Conservation (phyloP, 2,797 vertebrate species). For the Saxicola maurus region DNA sequence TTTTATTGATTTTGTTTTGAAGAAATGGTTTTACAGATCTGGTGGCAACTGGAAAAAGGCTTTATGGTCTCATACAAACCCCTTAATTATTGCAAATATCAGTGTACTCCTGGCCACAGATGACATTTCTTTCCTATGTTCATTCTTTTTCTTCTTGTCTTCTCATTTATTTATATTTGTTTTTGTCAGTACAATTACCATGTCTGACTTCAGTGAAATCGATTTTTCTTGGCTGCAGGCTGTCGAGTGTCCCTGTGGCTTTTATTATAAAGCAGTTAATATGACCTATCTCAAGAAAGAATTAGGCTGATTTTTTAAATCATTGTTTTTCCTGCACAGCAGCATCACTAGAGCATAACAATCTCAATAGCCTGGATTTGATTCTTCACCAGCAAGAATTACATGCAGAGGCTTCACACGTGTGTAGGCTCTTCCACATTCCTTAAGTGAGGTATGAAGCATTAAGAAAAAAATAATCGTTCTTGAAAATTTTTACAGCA, state of each 20-base stretch:
- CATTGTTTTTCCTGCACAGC: background rate
- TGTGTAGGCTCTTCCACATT: background rate
- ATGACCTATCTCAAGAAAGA: constrained; percentile 1
- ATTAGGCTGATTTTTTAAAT: constrained; percentile 23
- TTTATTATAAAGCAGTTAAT: constrained; percentile 31
- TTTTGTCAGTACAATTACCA: background rate
- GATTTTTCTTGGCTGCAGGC: constrained; percentile 9
- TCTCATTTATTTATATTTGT: constrained; percentile 40
- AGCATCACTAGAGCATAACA: background rate
- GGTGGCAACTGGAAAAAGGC: background rate
- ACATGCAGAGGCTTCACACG: accelerated
- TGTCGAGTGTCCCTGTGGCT: background rate
- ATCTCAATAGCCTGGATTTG: background rate
- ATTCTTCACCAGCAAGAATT: background rate
- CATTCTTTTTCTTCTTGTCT: background rate
- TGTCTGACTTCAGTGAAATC: background rate
- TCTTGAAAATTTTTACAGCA: background rate
- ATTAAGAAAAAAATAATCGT: background rate
- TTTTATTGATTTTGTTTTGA: constrained; percentile 22
- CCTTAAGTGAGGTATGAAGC: background rate
- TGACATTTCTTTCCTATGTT: background rate
- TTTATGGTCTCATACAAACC: background rate
- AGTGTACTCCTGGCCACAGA: background rate
- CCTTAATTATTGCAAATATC: background rate
- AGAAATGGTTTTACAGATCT: background rate